Evolutionary conservation across 2,797 vertebrate species (phyloP), one percentile per base, ranked within the genome.

Genomic region (Naso thynnoides): DNA sequence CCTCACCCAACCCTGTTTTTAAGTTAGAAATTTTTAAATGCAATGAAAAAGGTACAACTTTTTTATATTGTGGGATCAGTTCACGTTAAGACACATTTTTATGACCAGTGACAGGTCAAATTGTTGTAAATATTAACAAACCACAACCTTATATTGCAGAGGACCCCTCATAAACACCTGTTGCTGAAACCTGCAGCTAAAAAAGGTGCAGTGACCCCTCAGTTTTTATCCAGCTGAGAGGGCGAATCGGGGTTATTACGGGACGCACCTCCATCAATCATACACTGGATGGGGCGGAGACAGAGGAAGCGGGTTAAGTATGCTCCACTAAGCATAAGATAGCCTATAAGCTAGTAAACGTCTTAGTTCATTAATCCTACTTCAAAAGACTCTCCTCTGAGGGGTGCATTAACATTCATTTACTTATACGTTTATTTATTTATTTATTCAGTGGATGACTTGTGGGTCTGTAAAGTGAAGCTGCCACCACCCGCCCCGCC

Each of bases 261-360:
- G 64, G 82, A 78, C 76, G 64, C 59, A 26, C 18, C 21, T 70
- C 69, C 49, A 67, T 86, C 76, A 73, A 60, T 91, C 70, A 86
- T 75, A 66, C 33, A 62, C 14, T 54, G 42, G 39, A 41, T 16
- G 15, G 16, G 39, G 36, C 11, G 14, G 49, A 26, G 45, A 73
- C n/a, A 23, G 27, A 56, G 63, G 26, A 88, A 85, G 77, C 79
- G 81, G 81, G 84, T 84, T 83, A 89, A 88, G 82, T 69, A 73
- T 80, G 55, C 58, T 56, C 21, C 50, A 70, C 36, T 73, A 69
- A 73, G 65, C 47, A 73, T 19, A 58, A 56, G 24, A 79, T 83
- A n/a, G n/a, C n/a, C n/a, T n/a, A 80, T 83, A 86, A 85, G 69
- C 80, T 64, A 64, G 59, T 78, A 76, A 81, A 87, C 29, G 16